Evolutionary conservation across 2,888 invertebrate species (phyloP).

Genomic region (Oscheius sp.): DNA sequence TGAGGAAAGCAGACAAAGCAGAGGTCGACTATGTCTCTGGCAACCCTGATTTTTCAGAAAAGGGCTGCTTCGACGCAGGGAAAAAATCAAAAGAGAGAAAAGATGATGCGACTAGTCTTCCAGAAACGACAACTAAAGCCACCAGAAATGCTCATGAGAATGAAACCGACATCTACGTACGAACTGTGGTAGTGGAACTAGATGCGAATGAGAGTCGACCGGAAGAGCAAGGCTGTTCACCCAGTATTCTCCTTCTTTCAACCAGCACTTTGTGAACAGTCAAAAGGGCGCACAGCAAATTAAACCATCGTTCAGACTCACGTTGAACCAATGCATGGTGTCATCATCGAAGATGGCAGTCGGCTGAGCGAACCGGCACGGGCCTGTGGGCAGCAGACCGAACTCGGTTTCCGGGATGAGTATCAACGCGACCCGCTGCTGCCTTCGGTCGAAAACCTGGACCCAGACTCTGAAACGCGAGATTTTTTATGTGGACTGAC

Average conservation of each 20-base stretch:
- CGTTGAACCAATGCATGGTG: slow-evolving; percentile 57
- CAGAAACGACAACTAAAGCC: background rate
- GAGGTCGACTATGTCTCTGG: background rate
- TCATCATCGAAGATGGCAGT: slow-evolving; percentile 52
- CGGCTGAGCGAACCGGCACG: slow-evolving; percentile 27
- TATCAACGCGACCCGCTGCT: slow-evolving; percentile 51
- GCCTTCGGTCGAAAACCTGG: slow-evolving; percentile 58
- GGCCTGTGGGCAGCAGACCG: background rate
- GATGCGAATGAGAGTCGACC: too few species aligned
- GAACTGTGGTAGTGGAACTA: too few species aligned
- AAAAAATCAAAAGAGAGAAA: background rate
- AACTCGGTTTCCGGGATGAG: slow-evolving; percentile 53
- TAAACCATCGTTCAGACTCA: slow-evolving; percentile 34
- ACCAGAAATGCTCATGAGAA: background rate
- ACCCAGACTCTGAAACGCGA: slow-evolving; percentile 58
- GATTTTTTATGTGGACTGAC: background rate
- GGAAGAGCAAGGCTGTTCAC: slow-evolving; percentile 1
- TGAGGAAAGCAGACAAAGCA: background rate
- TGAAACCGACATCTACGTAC: background rate
- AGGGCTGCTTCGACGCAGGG: background rate
- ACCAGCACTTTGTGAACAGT: background rate
- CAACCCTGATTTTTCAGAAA: background rate
- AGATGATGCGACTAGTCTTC: background rate
- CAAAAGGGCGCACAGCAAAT: background rate
- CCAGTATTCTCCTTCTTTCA: background rate